Base-by-base conservation (phyloP, 2,797 vertebrate genomes). In the Sebastes variabilis region DNA sequence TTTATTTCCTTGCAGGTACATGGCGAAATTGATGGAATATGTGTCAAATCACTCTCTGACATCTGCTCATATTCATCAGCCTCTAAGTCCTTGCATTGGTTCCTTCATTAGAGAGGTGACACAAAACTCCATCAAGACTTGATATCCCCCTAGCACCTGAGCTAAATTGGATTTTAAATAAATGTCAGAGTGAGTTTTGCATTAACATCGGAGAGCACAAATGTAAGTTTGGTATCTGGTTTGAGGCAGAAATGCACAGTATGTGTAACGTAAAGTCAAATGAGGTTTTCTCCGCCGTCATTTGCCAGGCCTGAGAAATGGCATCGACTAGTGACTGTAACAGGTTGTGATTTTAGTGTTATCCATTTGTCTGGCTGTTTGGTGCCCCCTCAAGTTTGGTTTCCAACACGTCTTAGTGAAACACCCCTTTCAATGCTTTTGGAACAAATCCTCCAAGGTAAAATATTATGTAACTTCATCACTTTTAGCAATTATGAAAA, bases 141-240 rank as follows among this genome's bases (percentile, higher is more conserved):
- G 91, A 93, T 94, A 93, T 94, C 92, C 94, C 85, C 84, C 89
- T 77, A 93, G 92, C 92, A 94, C 92, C 96, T 95, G 91, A 72
- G 88, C 80, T 88, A 96, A 95, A 96, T 96, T 96, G 94, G 91
- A 96, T 96, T 96, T 94, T 93, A 94, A 94, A 96, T 93, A 95
- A 96, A 95, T 95, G 96, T 95, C 95, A 95, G 90, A 87, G 85
- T 86, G 86, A 89, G 90, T 93, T 95, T 94, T 93, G 79, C 90
- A 92, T 94, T 92, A 89, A 90, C 75, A 82, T 64, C 79, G 82
- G 80, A 83, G 74, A 83, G 83, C 82, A 68, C 58, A 73, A 82
- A 91, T 93, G 73, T 69, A 80, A 69, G 55, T 90, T 88, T 85
- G 77, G 71, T 38, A 80, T 78, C 66, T 32, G 75, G 72, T 77